phyloP scores from a whole-genome alignment of 2,797 vertebrate species.

The Caiman crocodilus region DNA sequence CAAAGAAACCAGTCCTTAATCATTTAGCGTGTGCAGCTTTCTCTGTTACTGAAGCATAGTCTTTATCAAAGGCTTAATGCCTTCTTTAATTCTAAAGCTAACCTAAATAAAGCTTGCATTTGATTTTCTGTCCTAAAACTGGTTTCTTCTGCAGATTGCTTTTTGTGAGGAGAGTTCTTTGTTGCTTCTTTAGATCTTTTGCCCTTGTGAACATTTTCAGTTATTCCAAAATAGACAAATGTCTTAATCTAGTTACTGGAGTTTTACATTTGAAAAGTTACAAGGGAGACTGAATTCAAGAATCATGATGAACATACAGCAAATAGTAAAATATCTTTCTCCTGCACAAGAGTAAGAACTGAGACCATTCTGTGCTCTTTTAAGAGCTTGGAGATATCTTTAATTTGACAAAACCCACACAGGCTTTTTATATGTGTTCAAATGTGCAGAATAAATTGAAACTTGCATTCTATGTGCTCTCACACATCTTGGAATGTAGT shows the following conservation, averaged over 20 bases:
- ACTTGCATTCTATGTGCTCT: slow-evolving; percentile 56
- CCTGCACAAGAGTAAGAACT: slow-evolving; percentile 10
- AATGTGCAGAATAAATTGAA: slow-evolving; percentile 67
- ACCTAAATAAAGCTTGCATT: slow-evolving; percentile 38
- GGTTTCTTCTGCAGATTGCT: slow-evolving; percentile 16
- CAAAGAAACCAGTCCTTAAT: slow-evolving; percentile 25
- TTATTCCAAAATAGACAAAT: too few species aligned
- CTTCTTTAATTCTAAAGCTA: slow-evolving; percentile 51
- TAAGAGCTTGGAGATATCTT: slow-evolving; percentile 55
- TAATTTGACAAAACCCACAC: slow-evolving; percentile 63
- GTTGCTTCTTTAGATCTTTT: background rate
- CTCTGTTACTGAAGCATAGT: slow-evolving; percentile 4
- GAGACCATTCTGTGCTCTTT: slow-evolving; percentile 45
- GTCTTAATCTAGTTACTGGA: background rate
- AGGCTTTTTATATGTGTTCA: slow-evolving; percentile 71
- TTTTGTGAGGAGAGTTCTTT: slow-evolving; percentile 56
- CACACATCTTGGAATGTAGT: slow-evolving; percentile 63
- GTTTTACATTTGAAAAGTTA: slow-evolving; percentile 52
- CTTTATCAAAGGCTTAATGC: slow-evolving; percentile 21
- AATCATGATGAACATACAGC: background rate
- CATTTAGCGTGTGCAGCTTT: slow-evolving; percentile 51
- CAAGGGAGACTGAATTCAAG: background rate
- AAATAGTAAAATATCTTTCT: slow-evolving; percentile 8
- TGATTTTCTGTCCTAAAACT: slow-evolving; percentile 48
- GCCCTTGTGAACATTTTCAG: slow-evolving; percentile 61